These are phyloP conservation scores for Cepaea nemoralis DNA, from an alignment of 1,140 invertebrate genomes.

Conservation along the genomic window DNA sequence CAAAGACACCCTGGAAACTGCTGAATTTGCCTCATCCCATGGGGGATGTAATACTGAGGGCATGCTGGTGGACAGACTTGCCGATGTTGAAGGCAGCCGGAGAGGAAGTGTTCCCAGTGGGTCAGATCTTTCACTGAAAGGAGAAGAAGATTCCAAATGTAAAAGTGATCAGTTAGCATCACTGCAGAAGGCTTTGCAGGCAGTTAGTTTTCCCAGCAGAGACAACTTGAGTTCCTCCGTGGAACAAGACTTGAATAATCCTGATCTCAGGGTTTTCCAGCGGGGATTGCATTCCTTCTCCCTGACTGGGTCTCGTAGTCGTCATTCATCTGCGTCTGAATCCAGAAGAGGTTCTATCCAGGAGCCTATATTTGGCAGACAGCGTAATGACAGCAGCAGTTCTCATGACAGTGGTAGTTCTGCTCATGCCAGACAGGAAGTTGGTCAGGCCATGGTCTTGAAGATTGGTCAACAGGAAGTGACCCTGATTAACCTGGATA, in stretches of 20 bases:
- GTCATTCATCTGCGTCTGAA: constrained; percentile 10
- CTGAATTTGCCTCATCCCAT: neutral
- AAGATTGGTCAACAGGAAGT: constrained; percentile 89
- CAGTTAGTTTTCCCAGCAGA: constrained; percentile 2
- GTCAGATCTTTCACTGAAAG: neutral
- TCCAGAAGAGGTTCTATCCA: neutral
- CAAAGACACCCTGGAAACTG: neutral
- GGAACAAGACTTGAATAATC: neutral
- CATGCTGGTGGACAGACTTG: constrained; percentile 34
- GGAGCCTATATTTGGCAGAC: neutral
- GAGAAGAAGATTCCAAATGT: neutral
- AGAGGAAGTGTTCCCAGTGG: neutral
- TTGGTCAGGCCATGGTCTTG: constrained; percentile 79
- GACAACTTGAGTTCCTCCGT: neutral
- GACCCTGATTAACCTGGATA: constrained; percentile 90
- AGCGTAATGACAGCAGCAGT: neutral
- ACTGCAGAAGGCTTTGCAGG: neutral
- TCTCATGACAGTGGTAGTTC: neutral
- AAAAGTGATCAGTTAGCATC: neutral
- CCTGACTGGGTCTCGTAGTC: neutral
- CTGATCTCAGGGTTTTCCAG: neutral
- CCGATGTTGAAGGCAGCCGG: neutral
- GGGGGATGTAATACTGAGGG: constrained; percentile 56
- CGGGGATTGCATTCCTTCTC: no score
- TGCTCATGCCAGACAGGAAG: neutral